A percentile compares a stretch with the other conserved stretches of the same genome.
Evolutionary conservation across 1,140 invertebrate species (phyloP).

Genomic region (Melanaphis sacchari): DNA sequence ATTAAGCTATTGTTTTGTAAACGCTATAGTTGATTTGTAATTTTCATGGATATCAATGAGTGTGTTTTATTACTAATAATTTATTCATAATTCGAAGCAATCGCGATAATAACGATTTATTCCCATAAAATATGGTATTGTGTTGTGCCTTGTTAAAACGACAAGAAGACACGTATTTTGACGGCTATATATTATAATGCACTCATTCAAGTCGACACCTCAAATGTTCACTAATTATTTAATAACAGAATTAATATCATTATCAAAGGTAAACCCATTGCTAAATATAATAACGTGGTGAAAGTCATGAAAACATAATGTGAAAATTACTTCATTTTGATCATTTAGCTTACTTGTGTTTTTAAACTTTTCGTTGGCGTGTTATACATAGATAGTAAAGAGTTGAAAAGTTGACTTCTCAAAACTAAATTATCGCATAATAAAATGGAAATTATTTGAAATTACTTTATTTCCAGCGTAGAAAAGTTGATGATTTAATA

Average conservation of each 20-base stretch:
- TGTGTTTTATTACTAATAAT: not conserved
- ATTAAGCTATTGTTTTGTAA: not conserved
- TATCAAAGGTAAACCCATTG: not conserved
- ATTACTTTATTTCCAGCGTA: not conserved
- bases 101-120: not conserved
- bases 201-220: not conserved
- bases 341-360: slow-evolving; percentile 11
- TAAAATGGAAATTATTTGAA: slow-evolving; percentile 26
- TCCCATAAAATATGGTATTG: not conserved
- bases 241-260: not conserved
- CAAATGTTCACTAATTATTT: slow-evolving; percentile 20
- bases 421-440: not conserved
- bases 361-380: not conserved
- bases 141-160: not conserved
- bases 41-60: not conserved
- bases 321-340: not conserved
- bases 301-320: slow-evolving; percentile 18
- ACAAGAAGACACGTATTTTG: not conserved
- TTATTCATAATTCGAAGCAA: not conserved
- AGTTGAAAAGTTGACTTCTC: not conserved
- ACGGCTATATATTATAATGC: not conserved
- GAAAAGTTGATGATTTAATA: slow-evolving; percentile 29
- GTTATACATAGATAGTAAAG: not conserved
- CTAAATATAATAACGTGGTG: not conserved
- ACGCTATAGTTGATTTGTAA: not conserved